Evolutionary conservation across 2,797 vertebrate species (phyloP).

Genomic region (Nasua narica): DNA sequence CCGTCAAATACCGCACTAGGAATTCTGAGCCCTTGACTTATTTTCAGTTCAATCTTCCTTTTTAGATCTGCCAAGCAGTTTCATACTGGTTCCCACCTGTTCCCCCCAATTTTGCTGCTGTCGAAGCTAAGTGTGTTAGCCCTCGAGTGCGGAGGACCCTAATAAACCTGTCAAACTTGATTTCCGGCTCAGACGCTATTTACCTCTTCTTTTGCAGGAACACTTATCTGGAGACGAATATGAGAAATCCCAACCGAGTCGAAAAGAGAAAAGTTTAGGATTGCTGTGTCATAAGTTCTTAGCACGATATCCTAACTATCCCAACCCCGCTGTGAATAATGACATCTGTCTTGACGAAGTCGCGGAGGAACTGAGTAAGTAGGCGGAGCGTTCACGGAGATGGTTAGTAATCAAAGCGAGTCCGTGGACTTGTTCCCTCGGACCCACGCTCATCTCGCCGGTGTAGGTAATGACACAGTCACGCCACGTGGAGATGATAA

Average conservation of each 20-base stretch:
- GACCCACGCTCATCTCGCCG: not conserved
- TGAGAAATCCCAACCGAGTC: constrained; percentile 91
- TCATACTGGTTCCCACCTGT: not conserved
- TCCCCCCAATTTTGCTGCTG: not conserved
- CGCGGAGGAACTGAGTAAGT: constrained; percentile 94
- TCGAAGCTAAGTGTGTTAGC: not conserved
- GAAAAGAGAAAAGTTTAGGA: constrained; percentile 97
- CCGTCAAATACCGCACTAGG: not conserved
- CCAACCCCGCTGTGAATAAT: constrained; percentile 87
- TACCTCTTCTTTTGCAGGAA: constrained; percentile 82
- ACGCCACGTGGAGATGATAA: not conserved
- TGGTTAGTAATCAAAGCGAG: not conserved
- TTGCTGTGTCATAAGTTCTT: constrained; percentile 96
- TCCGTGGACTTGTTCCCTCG: not conserved
- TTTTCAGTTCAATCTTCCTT: not conserved
- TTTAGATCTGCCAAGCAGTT: not conserved
- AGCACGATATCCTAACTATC: constrained; percentile 92
- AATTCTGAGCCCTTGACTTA: not conserved
- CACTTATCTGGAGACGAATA: constrained; percentile 90
- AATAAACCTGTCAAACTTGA: not conserved
- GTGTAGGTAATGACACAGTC: not conserved
- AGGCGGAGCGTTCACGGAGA: not conserved
- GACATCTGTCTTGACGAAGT: constrained; percentile 97
- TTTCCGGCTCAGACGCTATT: not conserved
- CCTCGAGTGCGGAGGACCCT: not conserved